Conservation (phyloP, 2,888 invertebrate genomes). For the Stramonita haemastoma region DNA sequence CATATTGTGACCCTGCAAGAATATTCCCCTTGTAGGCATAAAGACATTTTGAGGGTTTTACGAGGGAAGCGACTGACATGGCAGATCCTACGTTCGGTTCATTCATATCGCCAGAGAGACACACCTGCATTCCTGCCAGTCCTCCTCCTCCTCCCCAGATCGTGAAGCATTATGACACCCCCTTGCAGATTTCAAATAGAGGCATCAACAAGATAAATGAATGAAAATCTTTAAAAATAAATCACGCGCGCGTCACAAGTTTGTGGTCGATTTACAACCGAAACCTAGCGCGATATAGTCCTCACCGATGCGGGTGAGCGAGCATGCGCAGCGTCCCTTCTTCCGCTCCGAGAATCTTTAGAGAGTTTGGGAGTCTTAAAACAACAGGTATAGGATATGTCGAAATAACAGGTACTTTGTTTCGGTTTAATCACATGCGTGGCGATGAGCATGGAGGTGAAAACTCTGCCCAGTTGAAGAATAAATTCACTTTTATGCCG, state of each 20-base stretch:
- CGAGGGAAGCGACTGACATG: neutral
- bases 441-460: too few relatives aligned
- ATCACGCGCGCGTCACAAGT: neutral
- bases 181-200: neutral
- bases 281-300: neutral
- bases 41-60: neutral
- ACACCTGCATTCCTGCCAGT: neutral
- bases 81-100: neutral
- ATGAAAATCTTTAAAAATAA: neutral
- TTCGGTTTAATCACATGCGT: too few relatives aligned
- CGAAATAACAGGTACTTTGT: neutral
- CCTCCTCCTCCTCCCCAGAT: neutral
- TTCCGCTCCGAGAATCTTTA: neutral
- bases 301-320: neutral
- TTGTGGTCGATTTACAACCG: constrained; percentile 8
- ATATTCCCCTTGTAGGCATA: neutral
- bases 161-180: neutral
- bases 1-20: neutral
- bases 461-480: too few relatives aligned
- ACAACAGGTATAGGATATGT: neutral
- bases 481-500: too few relatives aligned
- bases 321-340: constrained; percentile 5
- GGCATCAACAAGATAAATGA: neutral
- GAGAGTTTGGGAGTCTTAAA: neutral
- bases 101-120: neutral